phyloP scores from a whole-genome alignment of 2,888 invertebrate genomes.

The Drosophila meridionalis region DNA sequence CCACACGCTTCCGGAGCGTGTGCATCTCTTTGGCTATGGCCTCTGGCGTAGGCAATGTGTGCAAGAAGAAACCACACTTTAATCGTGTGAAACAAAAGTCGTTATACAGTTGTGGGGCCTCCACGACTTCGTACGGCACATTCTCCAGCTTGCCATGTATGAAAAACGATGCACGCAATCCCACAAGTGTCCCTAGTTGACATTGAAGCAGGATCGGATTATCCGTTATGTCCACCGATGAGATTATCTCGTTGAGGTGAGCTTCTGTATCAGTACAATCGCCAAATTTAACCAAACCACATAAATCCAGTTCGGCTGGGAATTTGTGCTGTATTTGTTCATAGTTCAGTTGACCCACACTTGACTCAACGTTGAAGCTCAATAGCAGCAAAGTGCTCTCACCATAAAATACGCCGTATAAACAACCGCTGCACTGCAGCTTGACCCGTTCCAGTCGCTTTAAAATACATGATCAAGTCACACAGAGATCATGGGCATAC shows the following conservation, averaged over 20 bases:
- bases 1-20: conserved; percentile 89
- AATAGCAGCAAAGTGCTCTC: conserved; percentile 90
- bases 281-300: conserved; percentile 90
- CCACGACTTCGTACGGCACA: conserved; percentile 88
- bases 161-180: conserved; percentile 88
- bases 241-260: conserved; percentile 88
- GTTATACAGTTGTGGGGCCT: conserved; percentile 88
- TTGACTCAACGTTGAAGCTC: conserved; percentile 88
- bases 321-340: conserved; percentile 87
- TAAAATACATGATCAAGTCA: conserved; percentile 17
- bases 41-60: conserved; percentile 87
- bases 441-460: conserved; percentile 89
- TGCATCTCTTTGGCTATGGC: conserved; percentile 88
- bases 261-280: conserved; percentile 87
- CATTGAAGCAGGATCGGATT: conserved; percentile 90
- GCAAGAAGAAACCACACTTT: conserved; percentile 88
- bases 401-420: conserved; percentile 91
- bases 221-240: conserved; percentile 92
- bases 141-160: conserved; percentile 90
- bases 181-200: conserved; percentile 86
- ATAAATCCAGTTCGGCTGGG: conserved; percentile 91
- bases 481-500: not conserved
- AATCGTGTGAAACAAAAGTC: conserved; percentile 90
- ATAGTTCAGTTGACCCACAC: conserved; percentile 86
- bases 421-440: conserved; percentile 88